Evolutionary conservation across 1,140 invertebrate genomes (phyloP).

Genomic region (Dolichoris vasculosae): DNA sequence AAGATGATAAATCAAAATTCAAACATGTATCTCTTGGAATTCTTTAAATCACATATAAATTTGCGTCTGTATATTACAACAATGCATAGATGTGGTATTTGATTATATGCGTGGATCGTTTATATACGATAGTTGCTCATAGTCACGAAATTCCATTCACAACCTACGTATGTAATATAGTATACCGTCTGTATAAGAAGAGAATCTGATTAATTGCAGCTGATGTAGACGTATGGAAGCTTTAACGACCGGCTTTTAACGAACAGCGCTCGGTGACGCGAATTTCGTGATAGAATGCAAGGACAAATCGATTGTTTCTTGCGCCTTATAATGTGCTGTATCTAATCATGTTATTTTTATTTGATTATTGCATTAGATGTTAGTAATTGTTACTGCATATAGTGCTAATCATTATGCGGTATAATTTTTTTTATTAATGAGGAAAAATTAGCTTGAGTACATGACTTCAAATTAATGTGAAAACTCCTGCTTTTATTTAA

Average conservation of each 20-base stretch:
- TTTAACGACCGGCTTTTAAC: constrained; percentile 15
- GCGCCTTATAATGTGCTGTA: neutral
- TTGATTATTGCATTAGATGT: neutral
- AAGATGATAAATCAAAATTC: neutral
- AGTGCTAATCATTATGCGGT: neutral
- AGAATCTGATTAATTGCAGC: constrained; percentile 43
- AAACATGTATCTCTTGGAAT: neutral
- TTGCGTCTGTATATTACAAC: neutral
- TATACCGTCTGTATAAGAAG: neutral
- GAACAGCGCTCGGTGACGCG: constrained; percentile 13
- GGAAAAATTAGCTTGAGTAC: no score
- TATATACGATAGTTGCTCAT: neutral
- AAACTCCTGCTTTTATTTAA: no score
- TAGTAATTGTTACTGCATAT: neutral
- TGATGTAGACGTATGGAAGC: neutral
- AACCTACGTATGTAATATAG: neutral
- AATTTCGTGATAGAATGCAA: constrained; percentile 46
- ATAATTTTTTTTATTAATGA: neutral
- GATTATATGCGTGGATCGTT: neutral
- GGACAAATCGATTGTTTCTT: neutral
- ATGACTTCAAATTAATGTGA: no score
- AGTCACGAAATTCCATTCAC: constrained; percentile 20
- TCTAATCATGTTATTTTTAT: neutral
- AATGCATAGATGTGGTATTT: neutral
- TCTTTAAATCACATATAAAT: neutral